Evolutionary conservation across 2,797 vertebrate species (phyloP).

Genomic region (Lerista edwardsae): DNA sequence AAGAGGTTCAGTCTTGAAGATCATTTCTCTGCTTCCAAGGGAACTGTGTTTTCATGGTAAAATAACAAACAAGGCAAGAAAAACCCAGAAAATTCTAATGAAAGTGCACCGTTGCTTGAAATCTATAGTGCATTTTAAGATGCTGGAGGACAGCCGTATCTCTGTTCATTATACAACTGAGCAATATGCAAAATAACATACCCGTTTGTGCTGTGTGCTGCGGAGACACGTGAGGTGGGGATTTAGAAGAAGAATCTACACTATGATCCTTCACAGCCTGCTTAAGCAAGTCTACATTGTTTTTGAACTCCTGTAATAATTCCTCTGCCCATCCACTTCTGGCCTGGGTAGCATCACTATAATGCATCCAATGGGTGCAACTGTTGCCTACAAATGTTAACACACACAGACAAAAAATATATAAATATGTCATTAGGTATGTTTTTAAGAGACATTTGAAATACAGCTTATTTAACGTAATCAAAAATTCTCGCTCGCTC

Average conservation of each 20-base stretch:
- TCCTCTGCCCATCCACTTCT: conserved; percentile 89
- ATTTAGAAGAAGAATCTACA: conserved; percentile 70
- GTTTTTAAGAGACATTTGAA: not conserved
- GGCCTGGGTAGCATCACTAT: conserved; percentile 92
- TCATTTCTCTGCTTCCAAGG: not conserved
- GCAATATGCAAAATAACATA: conserved; percentile 53
- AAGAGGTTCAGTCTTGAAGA: not conserved
- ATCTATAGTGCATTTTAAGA: conserved; percentile 4
- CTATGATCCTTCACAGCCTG: conserved; percentile 84
- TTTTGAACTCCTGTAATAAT: conserved; percentile 91
- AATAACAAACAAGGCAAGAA: not conserved
- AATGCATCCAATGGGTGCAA: conserved; percentile 96
- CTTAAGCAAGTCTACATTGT: conserved; percentile 95
- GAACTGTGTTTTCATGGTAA: not conserved
- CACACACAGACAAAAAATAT: conserved; percentile 9
- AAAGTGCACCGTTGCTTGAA: not conserved
- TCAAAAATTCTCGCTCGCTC: not conserved
- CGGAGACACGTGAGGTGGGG: conserved; percentile 82
- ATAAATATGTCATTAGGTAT: not conserved
- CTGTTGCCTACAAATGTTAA: conserved; percentile 83
- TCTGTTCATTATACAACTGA: not conserved
- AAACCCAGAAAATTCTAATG: not conserved
- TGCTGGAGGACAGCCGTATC: not conserved
- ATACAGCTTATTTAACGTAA: not conserved
- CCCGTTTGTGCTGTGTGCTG: conserved; percentile 84